phyloP scores from a whole-genome alignment of 1,140 invertebrate species.

The Plectrocnemia conspersa region DNA sequence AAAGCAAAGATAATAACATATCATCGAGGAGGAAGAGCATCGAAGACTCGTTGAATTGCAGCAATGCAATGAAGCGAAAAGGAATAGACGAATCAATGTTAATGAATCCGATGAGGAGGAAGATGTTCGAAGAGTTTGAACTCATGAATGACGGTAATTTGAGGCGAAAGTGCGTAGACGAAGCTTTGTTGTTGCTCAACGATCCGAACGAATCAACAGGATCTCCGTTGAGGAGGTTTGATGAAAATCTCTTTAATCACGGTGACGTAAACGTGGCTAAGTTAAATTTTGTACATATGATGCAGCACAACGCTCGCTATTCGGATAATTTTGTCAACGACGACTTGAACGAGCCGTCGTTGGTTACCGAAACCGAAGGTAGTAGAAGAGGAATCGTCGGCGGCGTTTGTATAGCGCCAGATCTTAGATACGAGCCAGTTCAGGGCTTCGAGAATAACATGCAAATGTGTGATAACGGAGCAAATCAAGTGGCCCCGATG shows the following conservation, averaged over 20 bases:
- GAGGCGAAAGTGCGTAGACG: conserved; percentile 18
- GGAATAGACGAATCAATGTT: conserved; percentile 25
- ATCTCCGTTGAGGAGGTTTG: conserved; percentile 11
- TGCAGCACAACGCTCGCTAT: conserved; percentile 20
- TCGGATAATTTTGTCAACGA: conserved; percentile 16
- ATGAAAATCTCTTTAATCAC: conserved; percentile 6
- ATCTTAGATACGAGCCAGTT: conserved; percentile 47
- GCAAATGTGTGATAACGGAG: conserved; percentile 38
- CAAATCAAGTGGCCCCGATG: conserved; percentile 40
- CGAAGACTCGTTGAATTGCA: conserved; percentile 8
- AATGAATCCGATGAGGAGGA: background rate
- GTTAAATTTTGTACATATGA: conserved; percentile 15
- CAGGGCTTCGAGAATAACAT: conserved; percentile 34
- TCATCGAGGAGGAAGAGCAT: conserved; percentile 9
- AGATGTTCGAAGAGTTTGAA: conserved; percentile 6
- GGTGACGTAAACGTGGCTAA: conserved; percentile 6
- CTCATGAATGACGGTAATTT: conserved; percentile 10
- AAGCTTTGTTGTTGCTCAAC: conserved; percentile 16
- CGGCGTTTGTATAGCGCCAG: conserved; percentile 45
- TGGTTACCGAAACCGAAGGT: conserved; percentile 12
- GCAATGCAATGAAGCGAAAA: conserved; percentile 18
- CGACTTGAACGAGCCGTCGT: conserved; percentile 9
- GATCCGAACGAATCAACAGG: conserved; percentile 4
- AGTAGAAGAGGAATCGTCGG: conserved; percentile 23
- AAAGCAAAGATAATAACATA: conserved; percentile 8